Evolutionary conservation across 2,113 vertebrate species (phyloP).

Genomic region (Pipa parva): DNA sequence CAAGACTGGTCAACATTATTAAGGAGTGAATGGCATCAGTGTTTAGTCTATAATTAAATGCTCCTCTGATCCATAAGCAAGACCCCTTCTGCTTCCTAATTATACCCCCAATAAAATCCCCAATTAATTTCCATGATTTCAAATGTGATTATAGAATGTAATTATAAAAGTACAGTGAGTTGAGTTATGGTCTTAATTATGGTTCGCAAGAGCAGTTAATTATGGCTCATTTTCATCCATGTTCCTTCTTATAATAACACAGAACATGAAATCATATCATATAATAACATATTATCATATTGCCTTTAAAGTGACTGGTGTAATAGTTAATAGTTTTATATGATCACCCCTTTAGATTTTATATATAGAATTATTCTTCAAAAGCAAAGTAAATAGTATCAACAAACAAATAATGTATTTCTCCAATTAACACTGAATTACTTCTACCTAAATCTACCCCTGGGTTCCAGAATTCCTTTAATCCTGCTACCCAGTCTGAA

Average conservation of each 20-base stretch:
- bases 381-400: too few species aligned
- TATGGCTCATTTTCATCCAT: constrained; percentile 20
- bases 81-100: constrained; percentile 29
- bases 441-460: too few species aligned
- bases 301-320: not conserved
- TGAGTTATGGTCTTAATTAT: constrained; percentile 39
- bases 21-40: constrained; percentile 8
- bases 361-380: too few species aligned
- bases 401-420: too few species aligned
- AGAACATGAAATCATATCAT: not conserved
- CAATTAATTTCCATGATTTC: constrained; percentile 39
- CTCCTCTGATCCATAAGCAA: constrained; percentile 31
- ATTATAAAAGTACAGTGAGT: constrained; percentile 28
- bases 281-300: not conserved
- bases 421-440: too few species aligned
- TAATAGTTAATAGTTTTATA: too few species aligned
- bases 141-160: constrained; percentile 30
- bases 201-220: constrained; percentile 37
- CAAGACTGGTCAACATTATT: not conserved
- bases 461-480: too few species aligned
- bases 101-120: constrained; percentile 39
- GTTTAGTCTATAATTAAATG: constrained; percentile 35
- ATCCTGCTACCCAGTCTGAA: too few species aligned
- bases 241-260: constrained; percentile 21
- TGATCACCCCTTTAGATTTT: too few species aligned